Base-by-base conservation (phyloP, 2,113 vertebrate genomes). In the Carlito syrichta region DNA sequence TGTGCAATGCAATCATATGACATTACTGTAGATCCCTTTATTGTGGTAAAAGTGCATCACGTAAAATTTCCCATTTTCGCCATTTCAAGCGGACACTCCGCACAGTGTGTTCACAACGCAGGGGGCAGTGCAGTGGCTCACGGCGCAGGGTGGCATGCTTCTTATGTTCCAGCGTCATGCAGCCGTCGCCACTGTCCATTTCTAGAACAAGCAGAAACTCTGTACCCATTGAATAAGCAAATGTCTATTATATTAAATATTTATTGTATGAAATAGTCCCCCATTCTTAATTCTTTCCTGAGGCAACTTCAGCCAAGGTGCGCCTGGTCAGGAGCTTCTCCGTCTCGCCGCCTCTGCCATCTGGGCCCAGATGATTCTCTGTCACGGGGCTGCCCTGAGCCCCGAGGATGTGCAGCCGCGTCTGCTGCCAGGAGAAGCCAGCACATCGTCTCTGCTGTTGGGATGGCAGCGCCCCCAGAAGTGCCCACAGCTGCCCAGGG, bases 151-250 rank as follows among this genome's bases (percentile, higher is more conserved):
- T n/a, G n/a, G n/a, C n/a, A n/a, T n/a, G n/a, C n/a, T n/a, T n/a
- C n/a, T n/a, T n/a, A n/a, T n/a, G n/a, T n/a, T n/a, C n/a, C n/a
- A n/a, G n/a, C n/a, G n/a, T n/a, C n/a, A n/a, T 43, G 60, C 38
- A 5, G 5, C 45, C 7, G 1, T 40, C 32, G 22, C 60, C 68
- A 5, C 66, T 43, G 9, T 2, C 58, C 3, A 0, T 77, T 14
- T 20, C 38, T 14, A 16, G 83, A 54, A 43, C 38, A 54, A 12
- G 40, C 9, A n/a, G 81, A 38, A 30, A 66, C 10, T 38, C 35
- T 35, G 40, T 23, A 7, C 48, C 56, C 56, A 7, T 81, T 43
- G 45, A 45, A 23, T 22, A 35, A 30, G 19, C 43, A 14, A n/a
- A n/a, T n/a, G 48, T 63, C 35, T 45, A 48, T 19, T 27, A 43